Evolutionary conservation across 2,888 invertebrate species (phyloP).

Genomic region (Trichopoda pennipes): DNA sequence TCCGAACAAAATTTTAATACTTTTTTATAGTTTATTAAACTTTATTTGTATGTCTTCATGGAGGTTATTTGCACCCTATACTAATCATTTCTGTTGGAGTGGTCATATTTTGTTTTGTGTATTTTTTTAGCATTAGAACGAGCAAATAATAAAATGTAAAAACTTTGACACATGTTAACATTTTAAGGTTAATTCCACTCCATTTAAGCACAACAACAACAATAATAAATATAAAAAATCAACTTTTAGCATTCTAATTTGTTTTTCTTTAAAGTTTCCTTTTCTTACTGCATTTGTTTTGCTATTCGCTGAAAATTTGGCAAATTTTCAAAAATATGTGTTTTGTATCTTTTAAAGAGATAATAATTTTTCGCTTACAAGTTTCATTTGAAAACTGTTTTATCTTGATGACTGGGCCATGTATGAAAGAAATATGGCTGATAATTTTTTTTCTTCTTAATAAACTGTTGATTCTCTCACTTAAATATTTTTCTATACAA

Average conservation of each 20-base stretch:
- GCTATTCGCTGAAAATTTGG: conserved; percentile 51
- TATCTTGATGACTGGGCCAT: conserved; percentile 53
- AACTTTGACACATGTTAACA: conserved; percentile 43
- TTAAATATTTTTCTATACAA: background rate
- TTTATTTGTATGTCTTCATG: background rate
- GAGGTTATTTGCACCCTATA: background rate
- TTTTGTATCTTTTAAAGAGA: conserved; percentile 41
- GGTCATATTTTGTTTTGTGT: background rate
- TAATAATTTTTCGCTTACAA: conserved; percentile 47
- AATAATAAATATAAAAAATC: conserved; percentile 3
- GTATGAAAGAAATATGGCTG: conserved; percentile 35
- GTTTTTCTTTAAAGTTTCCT: conserved; percentile 3
- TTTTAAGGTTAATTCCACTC: conserved; percentile 69
- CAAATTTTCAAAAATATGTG: conserved; percentile 53
- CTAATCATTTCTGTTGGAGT: conserved; percentile 15
- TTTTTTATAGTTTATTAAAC: background rate
- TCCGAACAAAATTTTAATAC: background rate
- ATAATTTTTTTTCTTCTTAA: conserved; percentile 9
- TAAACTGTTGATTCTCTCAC: conserved; percentile 48
- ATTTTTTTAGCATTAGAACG: background rate
- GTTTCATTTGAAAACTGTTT: conserved; percentile 32
- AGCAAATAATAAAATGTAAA: conserved; percentile 22
- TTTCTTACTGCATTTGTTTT: background rate
- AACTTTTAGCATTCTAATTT: conserved; percentile 26
- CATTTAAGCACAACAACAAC: conserved; percentile 61